A percentile compares a stretch with the other conserved stretches of the same genome.
These are phyloP conservation scores for Chymomyza procnemis DNA, from an alignment of 2,888 invertebrate genomes.

Conservation along the genomic window DNA sequence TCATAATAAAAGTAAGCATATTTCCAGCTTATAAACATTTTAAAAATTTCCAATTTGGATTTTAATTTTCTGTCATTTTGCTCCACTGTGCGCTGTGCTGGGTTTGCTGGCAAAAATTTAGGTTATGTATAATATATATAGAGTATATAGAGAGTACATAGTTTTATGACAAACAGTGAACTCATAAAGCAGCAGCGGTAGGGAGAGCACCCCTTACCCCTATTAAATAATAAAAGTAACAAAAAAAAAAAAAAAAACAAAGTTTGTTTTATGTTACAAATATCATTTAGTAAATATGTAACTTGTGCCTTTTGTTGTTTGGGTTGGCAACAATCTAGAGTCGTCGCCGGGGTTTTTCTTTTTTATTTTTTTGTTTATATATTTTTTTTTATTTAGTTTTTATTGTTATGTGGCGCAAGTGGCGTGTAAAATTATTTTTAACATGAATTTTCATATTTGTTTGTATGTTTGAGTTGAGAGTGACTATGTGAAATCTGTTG, in stretches of 20 bases:
- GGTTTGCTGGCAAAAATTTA: slow-evolving; percentile 21
- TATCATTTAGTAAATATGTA: background rate
- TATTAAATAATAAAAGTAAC: slow-evolving; percentile 40
- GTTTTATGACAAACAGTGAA: background rate
- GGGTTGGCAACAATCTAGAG: slow-evolving; percentile 39
- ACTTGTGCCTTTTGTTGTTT: slow-evolving; percentile 9
- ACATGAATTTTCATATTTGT: slow-evolving; percentile 5
- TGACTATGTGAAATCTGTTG: background rate
- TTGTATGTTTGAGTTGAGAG: background rate
- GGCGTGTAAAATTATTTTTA: slow-evolving; percentile 12
- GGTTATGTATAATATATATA: slow-evolving; percentile 5
- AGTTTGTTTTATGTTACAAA: slow-evolving; percentile 26
- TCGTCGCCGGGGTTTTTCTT: slow-evolving; percentile 14
- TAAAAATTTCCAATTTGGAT: too few species aligned
- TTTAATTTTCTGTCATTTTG: too few species aligned
- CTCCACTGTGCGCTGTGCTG: too few species aligned
- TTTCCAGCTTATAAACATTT: too few species aligned
- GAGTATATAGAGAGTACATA: slow-evolving; percentile 11
- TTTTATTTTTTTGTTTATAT: too few species aligned
- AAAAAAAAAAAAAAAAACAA: slow-evolving; percentile 30
- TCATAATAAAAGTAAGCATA: too few species aligned
- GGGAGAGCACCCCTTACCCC: slow-evolving; percentile 9
- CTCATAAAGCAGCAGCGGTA: background rate
- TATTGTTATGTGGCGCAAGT: slow-evolving; percentile 7
- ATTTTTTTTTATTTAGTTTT: slow-evolving; percentile 22